Evolutionary conservation across 1,140 invertebrate genomes (phyloP), one percentile per base, ranked within the genome.

Genomic region (Mya arenaria): DNA sequence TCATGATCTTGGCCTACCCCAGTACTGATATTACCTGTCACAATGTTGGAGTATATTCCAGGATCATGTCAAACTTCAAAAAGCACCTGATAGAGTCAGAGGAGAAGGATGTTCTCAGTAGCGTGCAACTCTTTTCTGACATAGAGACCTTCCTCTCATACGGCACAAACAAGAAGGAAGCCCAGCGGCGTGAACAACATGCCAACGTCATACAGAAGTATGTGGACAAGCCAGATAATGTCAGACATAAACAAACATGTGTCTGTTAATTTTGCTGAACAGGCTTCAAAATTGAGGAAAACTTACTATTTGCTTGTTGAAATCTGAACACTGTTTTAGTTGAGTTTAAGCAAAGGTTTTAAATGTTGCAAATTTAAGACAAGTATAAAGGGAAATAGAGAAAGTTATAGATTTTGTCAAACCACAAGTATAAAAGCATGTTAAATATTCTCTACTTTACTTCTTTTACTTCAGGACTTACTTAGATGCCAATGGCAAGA

Each of bases 21-120:
- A n/a, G n/a, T n/a, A n/a, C n/a, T n/a, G n/a, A n/a, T n/a, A n/a
- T n/a, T 60, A 25, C 39, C 19, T 39, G 32, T 17, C 44, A 39
- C 30, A 62, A 30, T 56, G 39, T 23, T 23, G 34, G 10, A 71
- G 19, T 75, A 5, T 63, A 25, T 72, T 85, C 19, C 84, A 93
- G 92, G 41, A 82, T 93, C 52, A 92, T 92, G 78, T 81, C 85
- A 15, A 87, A 90, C 84, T 93, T 92, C 78, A 91, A 89, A 82
- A 92, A 92, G 80, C 89, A 89, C 71, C 72, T 92, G 28, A 30
- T 68, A 30, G 92, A 92, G 15, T 69, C 75, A 0, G 89, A 92
- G 28, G 85, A 89, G 28, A 90, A 91, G 58, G 91, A 93, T 8
- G 58, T 84, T n/a, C 60, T 86, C 17, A 88, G 90, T 74, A 87